Evolutionary conservation across 2,888 invertebrate genomes (phyloP).

Genomic region (Chaetogeoica ovagalla): DNA sequence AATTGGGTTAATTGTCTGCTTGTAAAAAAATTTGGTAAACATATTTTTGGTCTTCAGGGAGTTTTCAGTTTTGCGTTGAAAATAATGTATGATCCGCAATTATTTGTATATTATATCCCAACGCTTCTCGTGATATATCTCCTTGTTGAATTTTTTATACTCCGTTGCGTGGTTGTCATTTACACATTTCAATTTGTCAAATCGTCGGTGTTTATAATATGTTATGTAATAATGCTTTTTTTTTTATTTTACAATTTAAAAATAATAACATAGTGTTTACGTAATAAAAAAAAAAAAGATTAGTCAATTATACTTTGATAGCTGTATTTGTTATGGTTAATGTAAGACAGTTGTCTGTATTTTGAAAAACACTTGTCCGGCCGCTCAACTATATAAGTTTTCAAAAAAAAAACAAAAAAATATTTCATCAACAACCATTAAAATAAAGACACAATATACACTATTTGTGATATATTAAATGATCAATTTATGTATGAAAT

Average conservation of each 20-base stretch:
- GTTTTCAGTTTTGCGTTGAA: neutral
- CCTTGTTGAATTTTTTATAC: neutral
- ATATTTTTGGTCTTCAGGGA: slow-evolving; percentile 1
- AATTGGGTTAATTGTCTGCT: too few species aligned
- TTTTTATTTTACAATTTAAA: too few species aligned
- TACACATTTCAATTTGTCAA: neutral
- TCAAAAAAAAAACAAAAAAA: neutral
- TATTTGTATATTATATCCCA: neutral
- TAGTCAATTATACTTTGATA: slow-evolving; percentile 32
- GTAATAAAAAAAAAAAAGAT: neutral
- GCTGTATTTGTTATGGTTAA: neutral
- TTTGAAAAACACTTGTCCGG: neutral
- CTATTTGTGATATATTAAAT: slow-evolving; percentile 34
- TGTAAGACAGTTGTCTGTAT: neutral
- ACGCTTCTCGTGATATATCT: slow-evolving; percentile 26
- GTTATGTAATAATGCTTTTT: too few species aligned
- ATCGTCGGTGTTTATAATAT: too few species aligned
- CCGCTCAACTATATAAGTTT: neutral
- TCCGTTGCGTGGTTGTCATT: too few species aligned
- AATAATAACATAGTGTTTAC: too few species aligned
- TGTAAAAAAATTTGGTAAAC: neutral
- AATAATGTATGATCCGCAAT: neutral
- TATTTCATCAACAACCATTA: neutral
- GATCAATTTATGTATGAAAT: slow-evolving; percentile 16
- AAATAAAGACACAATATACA: neutral